A percentile compares a stretch with the other conserved stretches of the same genome.
phyloP scores from a whole-genome alignment of 2,888 invertebrate genomes.

The Agrypnus murinus region DNA sequence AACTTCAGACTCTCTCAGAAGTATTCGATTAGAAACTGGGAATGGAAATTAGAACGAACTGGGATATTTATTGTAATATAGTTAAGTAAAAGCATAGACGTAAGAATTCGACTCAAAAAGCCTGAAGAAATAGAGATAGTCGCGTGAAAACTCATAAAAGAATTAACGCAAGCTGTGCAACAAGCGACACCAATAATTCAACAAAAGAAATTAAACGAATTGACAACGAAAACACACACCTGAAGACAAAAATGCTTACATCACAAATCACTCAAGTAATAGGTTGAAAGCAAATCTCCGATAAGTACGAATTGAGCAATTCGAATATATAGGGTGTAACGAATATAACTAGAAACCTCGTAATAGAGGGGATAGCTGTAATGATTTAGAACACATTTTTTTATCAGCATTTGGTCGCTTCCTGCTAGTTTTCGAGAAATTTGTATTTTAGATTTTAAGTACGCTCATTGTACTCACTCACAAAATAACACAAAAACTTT shows the following conservation, averaged over 20 bases:
- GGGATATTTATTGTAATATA: background rate
- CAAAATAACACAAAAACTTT: too few relatives aligned
- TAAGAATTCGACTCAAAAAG: conserved; percentile 13
- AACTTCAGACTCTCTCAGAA: conserved; percentile 22
- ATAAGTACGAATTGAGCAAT: conserved; percentile 13
- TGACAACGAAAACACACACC: conserved; percentile 12
- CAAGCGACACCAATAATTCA: conserved; percentile 9
- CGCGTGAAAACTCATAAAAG: conserved; percentile 3
- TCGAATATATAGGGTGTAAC: too few relatives aligned
- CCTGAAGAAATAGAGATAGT: conserved; percentile 1
- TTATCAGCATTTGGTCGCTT: too few relatives aligned
- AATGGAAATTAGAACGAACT: background rate
- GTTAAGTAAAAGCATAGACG: conserved; percentile 10
- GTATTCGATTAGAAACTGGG: too few relatives aligned
- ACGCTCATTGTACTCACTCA: too few relatives aligned
- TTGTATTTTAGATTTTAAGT: too few relatives aligned
- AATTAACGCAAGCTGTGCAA: conserved; percentile 1
- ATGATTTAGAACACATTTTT: too few relatives aligned
- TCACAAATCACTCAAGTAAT: conserved; percentile 1
- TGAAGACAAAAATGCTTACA: conserved; percentile 9
- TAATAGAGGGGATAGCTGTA: too few relatives aligned
- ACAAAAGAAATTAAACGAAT: conserved; percentile 6
- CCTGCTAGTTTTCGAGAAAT: too few relatives aligned
- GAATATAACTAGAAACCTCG: too few relatives aligned
- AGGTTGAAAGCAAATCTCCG: too few relatives aligned